Evolutionary conservation across 2,113 vertebrate species (phyloP).

Genomic region (Daboia siamensis): DNA sequence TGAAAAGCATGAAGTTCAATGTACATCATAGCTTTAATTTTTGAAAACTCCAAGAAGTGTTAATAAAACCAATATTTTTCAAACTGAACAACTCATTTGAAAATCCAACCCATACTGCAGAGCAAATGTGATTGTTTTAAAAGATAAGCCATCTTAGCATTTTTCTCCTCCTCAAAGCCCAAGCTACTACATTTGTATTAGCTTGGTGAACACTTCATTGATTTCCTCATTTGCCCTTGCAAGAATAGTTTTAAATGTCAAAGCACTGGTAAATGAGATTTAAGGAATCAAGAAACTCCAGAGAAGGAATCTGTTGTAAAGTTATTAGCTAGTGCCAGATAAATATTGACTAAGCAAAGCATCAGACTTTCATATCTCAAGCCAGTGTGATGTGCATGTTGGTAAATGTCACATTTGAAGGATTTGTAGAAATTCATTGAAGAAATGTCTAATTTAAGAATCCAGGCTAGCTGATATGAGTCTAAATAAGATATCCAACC

Average conservation of each 20-base stretch:
- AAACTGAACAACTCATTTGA: neutral
- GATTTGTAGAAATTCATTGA: neutral
- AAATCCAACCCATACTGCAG: neutral
- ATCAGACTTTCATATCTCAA: neutral
- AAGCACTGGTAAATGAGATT: slow-evolving; percentile 31
- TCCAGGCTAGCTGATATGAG: neutral
- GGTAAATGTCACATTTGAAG: neutral
- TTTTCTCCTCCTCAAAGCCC: slow-evolving; percentile 16
- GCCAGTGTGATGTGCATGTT: neutral
- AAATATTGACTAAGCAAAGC: slow-evolving; percentile 11
- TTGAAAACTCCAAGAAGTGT: neutral
- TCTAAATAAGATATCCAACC: neutral
- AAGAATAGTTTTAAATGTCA: slow-evolving; percentile 48
- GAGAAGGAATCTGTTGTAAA: slow-evolving; percentile 21
- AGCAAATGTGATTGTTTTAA: neutral
- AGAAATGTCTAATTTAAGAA: slow-evolving; percentile 10
- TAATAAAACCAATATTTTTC: neutral
- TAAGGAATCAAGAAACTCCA: slow-evolving; percentile 33
- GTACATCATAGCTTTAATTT: neutral
- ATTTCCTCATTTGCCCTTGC: slow-evolving; percentile 49
- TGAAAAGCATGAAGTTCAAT: neutral
- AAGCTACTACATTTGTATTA: slow-evolving; percentile 20
- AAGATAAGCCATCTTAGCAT: slow-evolving; percentile 9
- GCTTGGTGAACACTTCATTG: slow-evolving; percentile 24
- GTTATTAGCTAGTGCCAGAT: slow-evolving; percentile 5